A percentile compares a stretch with the other conserved stretches of the same genome.
Evolutionary conservation across 2,888 invertebrate species (phyloP).

Genomic region (Cacoxenus indagator): DNA sequence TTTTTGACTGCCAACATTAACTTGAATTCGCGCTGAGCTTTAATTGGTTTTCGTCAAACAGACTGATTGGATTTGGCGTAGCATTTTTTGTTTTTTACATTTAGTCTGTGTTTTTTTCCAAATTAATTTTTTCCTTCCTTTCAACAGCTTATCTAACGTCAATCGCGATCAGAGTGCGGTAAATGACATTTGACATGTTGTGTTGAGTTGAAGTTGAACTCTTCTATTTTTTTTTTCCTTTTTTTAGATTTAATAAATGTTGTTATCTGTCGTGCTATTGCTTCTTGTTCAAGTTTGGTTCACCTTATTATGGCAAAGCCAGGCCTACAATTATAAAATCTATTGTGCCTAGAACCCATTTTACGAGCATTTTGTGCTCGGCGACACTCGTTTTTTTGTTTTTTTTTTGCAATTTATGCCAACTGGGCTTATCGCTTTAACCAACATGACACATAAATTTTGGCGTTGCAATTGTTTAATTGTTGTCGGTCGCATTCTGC

Average conservation of each 20-base stretch:
- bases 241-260: too few species aligned
- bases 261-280: too few species aligned
- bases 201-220: conserved; percentile 15
- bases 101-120: background rate
- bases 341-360: too few species aligned
- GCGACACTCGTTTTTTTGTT: too few species aligned
- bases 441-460: conserved; percentile 47
- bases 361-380: too few species aligned
- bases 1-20: background rate
- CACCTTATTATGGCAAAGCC: too few species aligned
- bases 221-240: conserved; percentile 17
- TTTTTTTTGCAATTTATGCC: background rate
- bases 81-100: background rate
- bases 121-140: conserved; percentile 12
- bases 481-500: conserved; percentile 49
- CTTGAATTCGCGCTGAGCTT: conserved; percentile 24
- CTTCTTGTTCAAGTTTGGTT: too few species aligned
- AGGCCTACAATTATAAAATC: too few species aligned
- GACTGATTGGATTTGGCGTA: conserved; percentile 54
- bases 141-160: conserved; percentile 51
- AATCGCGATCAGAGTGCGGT: conserved; percentile 53
- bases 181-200: conserved; percentile 65
- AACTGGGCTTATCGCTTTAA: background rate
- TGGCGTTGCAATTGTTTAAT: conserved; percentile 58
- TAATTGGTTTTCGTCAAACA: conserved; percentile 50